Conservation (phyloP, 2,888 invertebrate genomes). For the Cataglyphis albicans region DNA sequence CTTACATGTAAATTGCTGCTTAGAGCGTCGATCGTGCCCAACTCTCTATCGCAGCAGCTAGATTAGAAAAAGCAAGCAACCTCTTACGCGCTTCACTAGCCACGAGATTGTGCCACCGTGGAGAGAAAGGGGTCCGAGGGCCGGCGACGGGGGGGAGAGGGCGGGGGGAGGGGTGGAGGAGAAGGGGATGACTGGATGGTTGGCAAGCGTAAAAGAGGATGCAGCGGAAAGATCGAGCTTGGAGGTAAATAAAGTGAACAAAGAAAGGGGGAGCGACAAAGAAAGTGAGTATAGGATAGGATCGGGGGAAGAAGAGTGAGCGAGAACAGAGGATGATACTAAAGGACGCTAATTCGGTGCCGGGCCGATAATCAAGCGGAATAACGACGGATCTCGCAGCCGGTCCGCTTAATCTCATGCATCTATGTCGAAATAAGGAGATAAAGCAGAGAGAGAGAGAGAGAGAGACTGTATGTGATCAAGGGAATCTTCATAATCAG, state of each 20-base stretch:
- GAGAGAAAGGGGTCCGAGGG: slow-evolving; percentile 27
- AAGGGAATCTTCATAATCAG: slow-evolving; percentile 31
- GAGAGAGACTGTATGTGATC: background rate
- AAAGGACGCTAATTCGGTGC: slow-evolving; percentile 52
- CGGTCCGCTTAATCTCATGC: slow-evolving; percentile 46
- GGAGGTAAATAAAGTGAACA: slow-evolving; percentile 45
- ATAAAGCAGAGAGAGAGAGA: slow-evolving; percentile 1
- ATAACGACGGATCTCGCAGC: slow-evolving; percentile 44
- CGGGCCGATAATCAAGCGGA: slow-evolving; percentile 61
- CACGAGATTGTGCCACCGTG: slow-evolving; percentile 51
- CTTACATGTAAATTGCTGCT: slow-evolving; percentile 85
- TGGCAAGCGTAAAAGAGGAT: slow-evolving; percentile 42
- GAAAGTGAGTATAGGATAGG: slow-evolving; percentile 2
- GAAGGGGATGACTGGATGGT: background rate
- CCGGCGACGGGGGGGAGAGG: background rate
- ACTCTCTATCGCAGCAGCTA: slow-evolving; percentile 73
- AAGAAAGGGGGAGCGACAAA: slow-evolving; percentile 42
- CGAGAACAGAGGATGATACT: slow-evolving; percentile 34
- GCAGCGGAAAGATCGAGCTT: slow-evolving; percentile 52
- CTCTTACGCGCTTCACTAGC: slow-evolving; percentile 71
- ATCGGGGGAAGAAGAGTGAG: background rate
- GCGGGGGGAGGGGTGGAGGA: background rate
- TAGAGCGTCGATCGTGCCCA: slow-evolving; percentile 79
- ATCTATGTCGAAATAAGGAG: slow-evolving; percentile 42
- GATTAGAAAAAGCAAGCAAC: slow-evolving; percentile 79